Evolutionary conservation across 2,113 vertebrate species (phyloP).

Genomic region (Labeo rohita): DNA sequence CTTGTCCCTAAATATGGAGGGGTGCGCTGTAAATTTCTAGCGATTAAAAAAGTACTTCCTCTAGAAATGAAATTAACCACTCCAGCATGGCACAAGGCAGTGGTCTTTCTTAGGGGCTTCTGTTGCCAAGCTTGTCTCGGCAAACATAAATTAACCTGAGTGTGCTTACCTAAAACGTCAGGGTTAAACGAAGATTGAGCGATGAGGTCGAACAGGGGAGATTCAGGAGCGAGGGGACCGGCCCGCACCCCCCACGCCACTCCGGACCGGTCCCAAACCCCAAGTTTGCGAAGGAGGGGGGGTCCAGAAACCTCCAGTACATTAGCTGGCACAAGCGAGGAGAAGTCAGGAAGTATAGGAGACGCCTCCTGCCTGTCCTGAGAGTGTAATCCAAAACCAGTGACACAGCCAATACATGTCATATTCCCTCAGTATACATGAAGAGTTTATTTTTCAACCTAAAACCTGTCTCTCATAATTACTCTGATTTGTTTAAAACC

Average conservation of each 20-base stretch:
- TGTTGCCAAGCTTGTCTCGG: conserved; percentile 70
- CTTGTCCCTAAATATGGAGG: conserved; percentile 53
- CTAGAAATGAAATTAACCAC: conserved; percentile 72
- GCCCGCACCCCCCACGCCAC: conserved; percentile 39
- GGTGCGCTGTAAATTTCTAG: conserved; percentile 47
- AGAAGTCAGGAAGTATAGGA: conserved; percentile 79
- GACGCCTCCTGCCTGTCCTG: conserved; percentile 75
- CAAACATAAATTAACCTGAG: conserved; percentile 72
- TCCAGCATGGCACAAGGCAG: conserved; percentile 67
- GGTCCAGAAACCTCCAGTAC: conserved; percentile 62
- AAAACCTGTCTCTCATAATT: conserved; percentile 81
- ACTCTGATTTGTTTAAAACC: conserved; percentile 78
- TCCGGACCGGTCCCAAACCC: background rate
- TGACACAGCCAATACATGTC: conserved; percentile 81
- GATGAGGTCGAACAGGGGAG: conserved; percentile 72
- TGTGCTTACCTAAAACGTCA: conserved; percentile 74
- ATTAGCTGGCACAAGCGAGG: conserved; percentile 75
- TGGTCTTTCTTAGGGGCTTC: conserved; percentile 68
- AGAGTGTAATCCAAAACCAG: conserved; percentile 79
- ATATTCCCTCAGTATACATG: conserved; percentile 74
- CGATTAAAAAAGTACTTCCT: conserved; percentile 68
- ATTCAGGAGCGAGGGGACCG: conserved; percentile 65
- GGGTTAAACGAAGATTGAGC: conserved; percentile 78
- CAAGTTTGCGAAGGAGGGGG: conserved; percentile 44
- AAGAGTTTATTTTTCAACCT: conserved; percentile 80